Conservation (phyloP, 1,140 invertebrate genomes). For the Trichogramma pretiosum region DNA sequence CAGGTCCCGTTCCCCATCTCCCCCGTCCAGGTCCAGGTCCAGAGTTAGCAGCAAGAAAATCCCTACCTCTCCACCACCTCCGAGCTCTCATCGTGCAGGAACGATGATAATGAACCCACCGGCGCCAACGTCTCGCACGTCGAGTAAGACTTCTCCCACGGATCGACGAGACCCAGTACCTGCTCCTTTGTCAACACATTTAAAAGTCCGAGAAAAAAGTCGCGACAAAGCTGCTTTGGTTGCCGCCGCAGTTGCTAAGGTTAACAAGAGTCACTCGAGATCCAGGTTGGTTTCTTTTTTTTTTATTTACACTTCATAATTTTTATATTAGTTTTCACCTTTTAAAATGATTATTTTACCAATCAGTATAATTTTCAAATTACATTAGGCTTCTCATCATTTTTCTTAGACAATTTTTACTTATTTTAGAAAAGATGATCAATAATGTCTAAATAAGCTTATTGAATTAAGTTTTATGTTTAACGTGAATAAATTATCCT, state of each 20-base stretch:
- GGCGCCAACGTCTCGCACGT: conserved; percentile 49
- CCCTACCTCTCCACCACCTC: conserved; percentile 32
- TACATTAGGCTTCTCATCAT: too few relatives aligned
- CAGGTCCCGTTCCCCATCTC: conserved; percentile 51
- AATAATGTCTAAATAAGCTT: too few relatives aligned
- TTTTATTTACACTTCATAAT: conserved; percentile 3
- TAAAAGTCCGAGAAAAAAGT: conserved; percentile 36
- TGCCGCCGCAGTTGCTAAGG: conserved; percentile 39
- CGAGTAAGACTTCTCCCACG: conserved; percentile 30
- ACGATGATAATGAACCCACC: conserved; percentile 62
- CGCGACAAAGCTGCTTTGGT: conserved; percentile 40
- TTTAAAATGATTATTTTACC: too few relatives aligned
- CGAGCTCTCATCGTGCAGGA: conserved; percentile 32
- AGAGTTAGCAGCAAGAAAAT: conserved; percentile 35
- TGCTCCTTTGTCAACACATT: conserved; percentile 31
- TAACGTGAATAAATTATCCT: too few relatives aligned
- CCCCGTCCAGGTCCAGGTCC: conserved; percentile 40
- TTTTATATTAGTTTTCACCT: background rate
- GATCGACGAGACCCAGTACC: conserved; percentile 41
- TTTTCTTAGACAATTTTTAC: too few relatives aligned
- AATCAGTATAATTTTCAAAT: too few relatives aligned
- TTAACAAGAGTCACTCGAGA: conserved; percentile 41
- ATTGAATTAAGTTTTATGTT: too few relatives aligned
- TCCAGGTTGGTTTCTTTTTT: conserved; percentile 33
- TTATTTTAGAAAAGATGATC: too few relatives aligned